These are phyloP conservation scores for Dioctria rufipes DNA, from an alignment of 2,888 invertebrate genomes.

Conservation along the genomic window DNA sequence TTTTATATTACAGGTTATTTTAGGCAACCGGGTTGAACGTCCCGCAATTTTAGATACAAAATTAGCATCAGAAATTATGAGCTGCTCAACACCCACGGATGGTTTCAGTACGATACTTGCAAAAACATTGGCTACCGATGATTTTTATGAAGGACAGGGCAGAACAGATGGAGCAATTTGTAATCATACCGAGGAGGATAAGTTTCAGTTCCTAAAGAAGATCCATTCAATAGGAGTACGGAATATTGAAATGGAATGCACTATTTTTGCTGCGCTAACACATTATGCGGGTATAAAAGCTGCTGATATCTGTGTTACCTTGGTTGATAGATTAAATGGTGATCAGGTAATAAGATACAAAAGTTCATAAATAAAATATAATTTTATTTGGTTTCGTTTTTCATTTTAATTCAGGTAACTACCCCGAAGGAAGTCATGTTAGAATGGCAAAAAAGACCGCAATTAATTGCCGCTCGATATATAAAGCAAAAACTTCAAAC, in stretches of 20 bases:
- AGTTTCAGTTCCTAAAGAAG: constrained; percentile 75
- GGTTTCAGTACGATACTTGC: constrained; percentile 75
- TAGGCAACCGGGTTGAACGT: constrained; percentile 85
- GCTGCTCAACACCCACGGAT: constrained; percentile 67
- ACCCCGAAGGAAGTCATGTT: constrained; percentile 74
- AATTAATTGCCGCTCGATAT: constrained; percentile 77
- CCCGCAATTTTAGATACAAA: constrained; percentile 86
- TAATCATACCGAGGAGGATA: constrained; percentile 77
- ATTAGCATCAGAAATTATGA: constrained; percentile 72
- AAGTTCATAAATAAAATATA: not conserved
- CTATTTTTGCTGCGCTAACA: constrained; percentile 81
- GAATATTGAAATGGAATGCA: constrained; percentile 88
- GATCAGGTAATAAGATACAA: constrained; percentile 75
- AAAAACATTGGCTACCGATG: constrained; percentile 83
- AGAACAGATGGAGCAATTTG: constrained; percentile 85
- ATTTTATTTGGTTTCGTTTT: not conserved
- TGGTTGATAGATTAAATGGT: constrained; percentile 79
- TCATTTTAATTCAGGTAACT: constrained; percentile 60
- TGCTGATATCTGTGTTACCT: constrained; percentile 81
- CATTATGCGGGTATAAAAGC: constrained; percentile 77
- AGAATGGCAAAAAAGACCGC: constrained; percentile 79
- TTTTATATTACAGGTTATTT: constrained; percentile 76
- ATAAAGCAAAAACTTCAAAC: constrained; percentile 71
- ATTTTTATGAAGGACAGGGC: constrained; percentile 88
- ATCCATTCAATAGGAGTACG: constrained; percentile 75